A percentile compares a stretch with the other conserved stretches of the same genome.
These are phyloP conservation scores for Colostygia pectinataria DNA, from an alignment of 2,888 invertebrate genomes.

Conservation along the genomic window DNA sequence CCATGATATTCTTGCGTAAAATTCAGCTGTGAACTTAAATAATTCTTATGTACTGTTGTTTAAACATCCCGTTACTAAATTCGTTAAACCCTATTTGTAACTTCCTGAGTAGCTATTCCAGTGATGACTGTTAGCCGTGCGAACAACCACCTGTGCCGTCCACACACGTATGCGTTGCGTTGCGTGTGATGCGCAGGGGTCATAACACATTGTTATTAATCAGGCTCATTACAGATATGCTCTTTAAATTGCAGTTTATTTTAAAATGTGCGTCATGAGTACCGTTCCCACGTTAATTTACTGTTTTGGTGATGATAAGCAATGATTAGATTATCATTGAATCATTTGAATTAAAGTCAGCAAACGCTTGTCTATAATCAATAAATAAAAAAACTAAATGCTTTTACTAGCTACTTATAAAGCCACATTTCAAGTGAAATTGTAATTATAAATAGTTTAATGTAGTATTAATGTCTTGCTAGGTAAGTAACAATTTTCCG, in stretches of 20 bases:
- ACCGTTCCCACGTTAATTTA: conserved; percentile 53
- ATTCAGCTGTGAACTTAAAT: no score
- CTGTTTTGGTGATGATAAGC: background rate
- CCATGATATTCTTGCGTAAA: no score
- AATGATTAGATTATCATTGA: background rate
- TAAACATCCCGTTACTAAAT: background rate
- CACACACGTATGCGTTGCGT: conserved; percentile 46
- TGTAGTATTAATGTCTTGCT: no score
- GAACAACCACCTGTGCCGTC: conserved; percentile 60
- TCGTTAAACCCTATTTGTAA: conserved; percentile 4
- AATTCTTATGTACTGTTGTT: no score
- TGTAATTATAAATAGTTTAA: no score
- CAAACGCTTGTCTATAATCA: no score
- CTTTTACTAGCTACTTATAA: no score
- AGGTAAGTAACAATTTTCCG: no score
- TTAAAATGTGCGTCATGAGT: conserved; percentile 15
- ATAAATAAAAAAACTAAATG: no score
- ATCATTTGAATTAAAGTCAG: no score
- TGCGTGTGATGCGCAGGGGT: conserved; percentile 44
- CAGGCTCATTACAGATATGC: conserved; percentile 40
- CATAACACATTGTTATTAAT: conserved; percentile 40
- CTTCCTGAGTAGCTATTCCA: conserved; percentile 5
- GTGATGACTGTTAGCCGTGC: conserved; percentile 46
- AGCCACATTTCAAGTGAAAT: no score
- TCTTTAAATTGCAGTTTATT: conserved; percentile 42